Base-by-base conservation (phyloP, 2,888 invertebrate genomes). In the Brenthis ino region DNA sequence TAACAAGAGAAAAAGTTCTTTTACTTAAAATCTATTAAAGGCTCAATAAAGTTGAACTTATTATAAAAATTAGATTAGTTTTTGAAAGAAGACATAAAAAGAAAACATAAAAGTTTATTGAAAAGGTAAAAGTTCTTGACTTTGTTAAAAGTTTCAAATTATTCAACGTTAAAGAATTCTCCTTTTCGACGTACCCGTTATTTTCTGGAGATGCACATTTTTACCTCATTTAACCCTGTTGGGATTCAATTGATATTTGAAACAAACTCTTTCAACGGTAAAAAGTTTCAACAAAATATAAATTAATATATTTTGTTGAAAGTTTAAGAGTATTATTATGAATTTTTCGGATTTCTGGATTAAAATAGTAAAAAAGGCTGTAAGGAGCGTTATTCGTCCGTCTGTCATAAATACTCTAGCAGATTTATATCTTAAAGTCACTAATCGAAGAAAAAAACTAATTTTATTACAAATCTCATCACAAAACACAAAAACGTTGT, bases 121-220 rank as follows among this genome's bases (percentile, higher is more conserved):
- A 64, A 70, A 68, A 70, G 70, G 68, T 68, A 57, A 72, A 28
- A 68, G 58, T 65, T 72, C 70, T 67, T 70, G 70, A 68, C 70
- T 70, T 67, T 70, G 70, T 67, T 68, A 65, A 63, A 72, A 72
- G 65, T 72, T 72, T 65, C 61, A 64, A 72, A 72, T 70, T 68
- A 70, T 72, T 70, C 64, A 70, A 70, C 70, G 70, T 68, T 68
- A 57, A 70, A 64, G 65, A 65, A 70, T 65, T 68, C 65, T 58
- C 65, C 65, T 65, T 65, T 68, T 48, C 51, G 28, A 64, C 47
- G 53, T 28, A 24, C 60, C 69, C 43, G 67, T 56, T 68, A 68
- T 70, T 65, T 72, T 68, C 63, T 56, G 20, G 54, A 65, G 61
- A 53, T 70, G 65, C 67, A 67, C 57, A 68, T 70, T 64, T 65